These are phyloP conservation scores for Caenorhabditis sulstoni DNA, from an alignment of 2,888 invertebrate species.

Conservation along the genomic window DNA sequence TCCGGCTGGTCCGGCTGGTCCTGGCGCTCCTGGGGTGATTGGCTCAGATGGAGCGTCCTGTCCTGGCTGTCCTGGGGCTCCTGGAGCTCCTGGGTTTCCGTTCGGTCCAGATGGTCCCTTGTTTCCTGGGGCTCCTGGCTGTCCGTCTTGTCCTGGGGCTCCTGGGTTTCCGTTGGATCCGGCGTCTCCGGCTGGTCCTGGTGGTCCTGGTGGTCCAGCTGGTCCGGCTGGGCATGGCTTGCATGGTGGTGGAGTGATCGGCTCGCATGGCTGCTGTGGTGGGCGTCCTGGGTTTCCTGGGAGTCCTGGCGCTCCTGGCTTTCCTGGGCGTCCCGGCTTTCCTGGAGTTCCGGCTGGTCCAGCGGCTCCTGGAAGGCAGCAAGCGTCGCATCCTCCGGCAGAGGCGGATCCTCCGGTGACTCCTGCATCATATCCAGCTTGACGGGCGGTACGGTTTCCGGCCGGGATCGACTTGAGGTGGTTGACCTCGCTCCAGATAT, in stretches of 20 bases:
- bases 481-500: conserved; percentile 69
- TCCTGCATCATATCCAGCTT: conserved; percentile 66
- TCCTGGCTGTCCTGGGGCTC: conserved; percentile 62
- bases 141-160: conserved; percentile 61
- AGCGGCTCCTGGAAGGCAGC: conserved; percentile 73
- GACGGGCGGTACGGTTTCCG: conserved; percentile 73
- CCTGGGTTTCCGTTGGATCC: conserved; percentile 64
- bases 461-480: conserved; percentile 67
- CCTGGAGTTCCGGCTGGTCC: conserved; percentile 68
- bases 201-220: conserved; percentile 52
- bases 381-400: conserved; percentile 71
- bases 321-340: conserved; percentile 66
- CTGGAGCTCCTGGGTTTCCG: conserved; percentile 61
- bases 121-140: conserved; percentile 54
- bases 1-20: conserved; percentile 69
- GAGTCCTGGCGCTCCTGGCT: conserved; percentile 71
- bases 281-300: conserved; percentile 70
- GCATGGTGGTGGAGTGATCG: conserved; percentile 74
- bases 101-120: conserved; percentile 60
- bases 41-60: conserved; percentile 59
- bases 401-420: conserved; percentile 59
- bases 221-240: conserved; percentile 71
- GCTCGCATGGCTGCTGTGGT: conserved; percentile 72
- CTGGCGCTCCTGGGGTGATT: conserved; percentile 65
- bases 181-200: conserved; percentile 52